phyloP scores from a whole-genome alignment of 2,888 invertebrate genomes.

The Oscheius myriophilus region DNA sequence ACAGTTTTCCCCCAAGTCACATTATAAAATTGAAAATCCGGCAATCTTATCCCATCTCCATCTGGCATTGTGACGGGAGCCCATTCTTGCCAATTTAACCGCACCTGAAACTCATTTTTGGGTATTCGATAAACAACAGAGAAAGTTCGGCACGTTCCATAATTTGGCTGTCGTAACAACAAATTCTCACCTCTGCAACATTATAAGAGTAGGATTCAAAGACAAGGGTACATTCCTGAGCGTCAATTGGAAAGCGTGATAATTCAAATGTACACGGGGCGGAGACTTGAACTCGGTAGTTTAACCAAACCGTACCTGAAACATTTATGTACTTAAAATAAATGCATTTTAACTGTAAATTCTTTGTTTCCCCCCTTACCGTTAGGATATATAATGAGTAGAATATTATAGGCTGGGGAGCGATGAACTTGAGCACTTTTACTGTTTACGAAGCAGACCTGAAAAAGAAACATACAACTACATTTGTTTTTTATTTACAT shows the following conservation, averaged over 20 bases:
- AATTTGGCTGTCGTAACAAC: neutral
- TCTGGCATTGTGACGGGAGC: constrained; percentile 67
- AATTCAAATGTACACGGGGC: constrained; percentile 67
- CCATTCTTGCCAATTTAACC: constrained; percentile 67
- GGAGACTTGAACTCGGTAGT: constrained; percentile 68
- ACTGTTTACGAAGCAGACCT: constrained; percentile 65
- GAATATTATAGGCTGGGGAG: constrained; percentile 65
- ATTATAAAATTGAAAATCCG: constrained; percentile 69
- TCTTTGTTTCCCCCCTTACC: constrained; percentile 44
- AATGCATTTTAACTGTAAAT: too few relatives aligned
- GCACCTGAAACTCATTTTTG: constrained; percentile 38
- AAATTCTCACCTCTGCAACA: constrained; percentile 58
- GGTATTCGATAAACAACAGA: neutral
- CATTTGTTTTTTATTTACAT: too few relatives aligned
- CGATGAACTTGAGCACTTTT: constrained; percentile 68
- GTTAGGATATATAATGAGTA: constrained; percentile 69
- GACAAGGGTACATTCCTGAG: constrained; percentile 66
- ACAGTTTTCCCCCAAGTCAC: constrained; percentile 62
- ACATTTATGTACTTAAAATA: constrained; percentile 5
- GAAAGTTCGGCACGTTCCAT: neutral
- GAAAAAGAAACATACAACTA: too few relatives aligned
- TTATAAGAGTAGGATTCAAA: constrained; percentile 70
- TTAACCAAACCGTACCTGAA: constrained; percentile 69
- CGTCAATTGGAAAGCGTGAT: constrained; percentile 66
- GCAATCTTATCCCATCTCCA: constrained; percentile 60